Evolutionary conservation across 2,888 invertebrate species (phyloP), one percentile per base, ranked within the genome.

Genomic region (Andrena haemorrhoa): DNA sequence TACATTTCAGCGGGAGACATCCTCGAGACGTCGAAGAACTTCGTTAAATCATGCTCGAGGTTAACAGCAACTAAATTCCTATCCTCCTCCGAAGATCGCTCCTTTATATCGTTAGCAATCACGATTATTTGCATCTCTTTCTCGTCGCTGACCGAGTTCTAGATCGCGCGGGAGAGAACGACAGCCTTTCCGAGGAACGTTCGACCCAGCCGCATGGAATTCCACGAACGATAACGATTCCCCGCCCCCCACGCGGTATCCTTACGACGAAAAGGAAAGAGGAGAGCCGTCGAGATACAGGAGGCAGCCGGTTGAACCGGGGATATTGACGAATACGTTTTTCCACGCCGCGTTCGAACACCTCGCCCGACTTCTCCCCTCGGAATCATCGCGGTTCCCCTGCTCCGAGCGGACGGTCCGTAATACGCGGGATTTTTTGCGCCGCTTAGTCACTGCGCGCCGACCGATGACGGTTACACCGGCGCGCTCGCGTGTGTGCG

Each of bases 391-490:
- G 79, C 75, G 75, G 64, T 35, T 82, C 82, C 81, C 78, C 82
- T 69, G 60, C 72, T 69, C 49, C 33, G 41, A 75, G 51, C 20
- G 80, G 73, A 41, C 68, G 69, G 72, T 31, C 64, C 75, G 84
- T 79, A 85, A 84, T 78, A 75, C 84, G 87, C 83, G 84, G 77
- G 66, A 78, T 86, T 87, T 89, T 87, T 88, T 83, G 74, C 84
- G 71, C 77, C 89, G 86, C 89, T 90, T 89, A 90, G 90, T 90
- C 90, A 90, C 84, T 77, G 82, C 83, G 78, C 79, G 71, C 61
- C 79, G 75, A 51, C 61, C 80, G 80, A 74, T 66, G 84, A 84
- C 84, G 84, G 84, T 81, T 83, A 81, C 56, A 75, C 20, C 35
- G 7, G 56, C 4, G 20, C 23, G 74, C 1, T 26, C 23, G 81